Percentiles rank a stretch among this genome's conserved stretches.
Evolutionary conservation across 2,797 vertebrate species (phyloP).

Genomic region (Ctenopoma multispine): DNA sequence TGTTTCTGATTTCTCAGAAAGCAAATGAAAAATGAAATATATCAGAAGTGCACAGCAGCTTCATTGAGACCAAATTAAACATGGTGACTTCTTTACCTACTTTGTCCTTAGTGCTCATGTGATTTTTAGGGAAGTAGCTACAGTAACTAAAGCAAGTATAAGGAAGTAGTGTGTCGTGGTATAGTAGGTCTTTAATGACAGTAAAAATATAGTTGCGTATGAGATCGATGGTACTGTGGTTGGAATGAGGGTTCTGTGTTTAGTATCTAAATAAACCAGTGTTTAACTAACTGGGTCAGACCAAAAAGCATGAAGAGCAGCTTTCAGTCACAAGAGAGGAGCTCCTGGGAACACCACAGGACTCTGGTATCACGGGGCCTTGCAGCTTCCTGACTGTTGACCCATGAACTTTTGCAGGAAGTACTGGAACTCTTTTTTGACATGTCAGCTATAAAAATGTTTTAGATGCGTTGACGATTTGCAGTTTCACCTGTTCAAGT

Average conservation of each 20-base stretch:
- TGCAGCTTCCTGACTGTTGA: not conserved
- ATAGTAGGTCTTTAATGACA: slow-evolving; percentile 38
- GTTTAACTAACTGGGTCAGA: slow-evolving; percentile 75
- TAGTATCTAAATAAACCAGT: slow-evolving; percentile 71
- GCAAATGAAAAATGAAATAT: slow-evolving; percentile 15
- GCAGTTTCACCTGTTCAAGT: not conserved
- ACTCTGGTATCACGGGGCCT: slow-evolving; percentile 20
- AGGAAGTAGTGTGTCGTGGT: slow-evolving; percentile 35
- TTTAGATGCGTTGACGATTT: not conserved
- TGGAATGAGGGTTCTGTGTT: slow-evolving; percentile 48
- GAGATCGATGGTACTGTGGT: slow-evolving; percentile 28
- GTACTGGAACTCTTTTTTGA: slow-evolving; percentile 21
- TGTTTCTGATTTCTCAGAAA: slow-evolving; percentile 9
- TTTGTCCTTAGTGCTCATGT: slow-evolving; percentile 48
- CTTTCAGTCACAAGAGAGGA: slow-evolving; percentile 52
- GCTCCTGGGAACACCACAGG: slow-evolving; percentile 23
- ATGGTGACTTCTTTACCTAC: slow-evolving; percentile 61
- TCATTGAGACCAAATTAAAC: slow-evolving; percentile 70
- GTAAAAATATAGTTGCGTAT: slow-evolving; percentile 39
- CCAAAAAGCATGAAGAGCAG: slow-evolving; percentile 54
- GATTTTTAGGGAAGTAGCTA: not conserved
- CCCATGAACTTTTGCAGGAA: slow-evolving; percentile 15
- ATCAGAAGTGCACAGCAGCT: slow-evolving; percentile 51
- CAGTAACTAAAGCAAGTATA: slow-evolving; percentile 13
- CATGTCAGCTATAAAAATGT: not conserved